Evolutionary conservation across 2,888 invertebrate genomes (phyloP), one percentile per base, ranked within the genome.

Genomic region (Drosophila tanythrix): DNA sequence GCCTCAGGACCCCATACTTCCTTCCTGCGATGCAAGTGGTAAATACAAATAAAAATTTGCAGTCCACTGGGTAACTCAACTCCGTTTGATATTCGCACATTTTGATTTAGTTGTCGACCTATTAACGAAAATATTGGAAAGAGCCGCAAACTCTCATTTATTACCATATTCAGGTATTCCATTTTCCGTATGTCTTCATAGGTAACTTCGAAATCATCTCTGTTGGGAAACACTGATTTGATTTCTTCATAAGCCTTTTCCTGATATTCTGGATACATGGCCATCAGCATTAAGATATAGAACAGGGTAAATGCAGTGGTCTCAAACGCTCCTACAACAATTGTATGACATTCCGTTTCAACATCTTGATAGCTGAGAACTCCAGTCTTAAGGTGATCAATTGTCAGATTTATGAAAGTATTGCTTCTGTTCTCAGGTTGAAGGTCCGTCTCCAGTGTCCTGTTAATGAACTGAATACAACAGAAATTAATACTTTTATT

Each of bases 1-100:
- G 92, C 91, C 3, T 91, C 75, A 0, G 80, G 71, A 0, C 93
- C 92, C 93, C 93, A 92, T 31, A 88, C 67, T 10, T 91, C 83
- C 3, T 76, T 70, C 33, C 81, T 82, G 7, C 92, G 90, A 63
- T 93, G 93, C 65, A 90, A 79, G 38, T 90, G 81, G 21, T 89
- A 92, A 6, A 92, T 86, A 57, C 88, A 83, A 6, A 92, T 69
- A 18, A 68, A 75, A 4, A 89, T 61, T 64, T 89, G 81, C 2
- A 91, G 36, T 5, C 91, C 92, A 29, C 81, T 78, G 1, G 92
- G 92, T 13, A 92, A 25, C 0, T 82, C 48, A 4, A 91, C 38
- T 3, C 89, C 91, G 51, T 88, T 91, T 0, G 89, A 84, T 0
- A 92, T 76, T 11, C 52, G 59, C 0, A 91, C 36, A 31, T 92